Evolutionary conservation across 2,888 invertebrate genomes (phyloP).

Genomic region (Aspidiotus destructor): DNA sequence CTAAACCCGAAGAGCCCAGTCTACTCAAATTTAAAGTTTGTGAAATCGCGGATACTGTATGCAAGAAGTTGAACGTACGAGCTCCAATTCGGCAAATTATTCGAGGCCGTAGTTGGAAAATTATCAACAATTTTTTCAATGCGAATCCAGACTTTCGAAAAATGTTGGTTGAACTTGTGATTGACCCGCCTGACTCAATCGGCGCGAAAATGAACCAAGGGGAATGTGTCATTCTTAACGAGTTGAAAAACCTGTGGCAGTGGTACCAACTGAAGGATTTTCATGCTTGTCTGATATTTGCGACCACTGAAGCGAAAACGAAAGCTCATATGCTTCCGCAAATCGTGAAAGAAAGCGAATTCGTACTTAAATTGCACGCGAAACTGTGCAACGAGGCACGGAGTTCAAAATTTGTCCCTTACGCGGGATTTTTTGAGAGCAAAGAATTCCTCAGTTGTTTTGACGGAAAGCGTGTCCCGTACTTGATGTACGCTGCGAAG

Average conservation of each 20-base stretch:
- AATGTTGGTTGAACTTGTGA: background rate
- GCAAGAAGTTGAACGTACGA: background rate
- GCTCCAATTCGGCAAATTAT: background rate
- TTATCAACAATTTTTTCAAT: background rate
- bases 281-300: background rate
- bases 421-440: background rate
- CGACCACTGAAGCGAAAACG: background rate
- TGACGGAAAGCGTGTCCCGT: background rate
- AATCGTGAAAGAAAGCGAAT: background rate
- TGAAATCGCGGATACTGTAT: background rate
- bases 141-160: background rate
- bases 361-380: background rate
- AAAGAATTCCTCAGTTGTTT: background rate
- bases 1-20: background rate
- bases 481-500: background rate
- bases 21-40: too few relatives aligned
- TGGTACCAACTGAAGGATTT: background rate
- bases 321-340: background rate
- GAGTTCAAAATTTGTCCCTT: background rate
- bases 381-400: background rate
- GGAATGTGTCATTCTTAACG: background rate
- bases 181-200: background rate
- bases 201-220: background rate
- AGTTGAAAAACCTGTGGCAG: background rate
- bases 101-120: background rate